These are phyloP conservation scores for Oenanthe melanoleuca DNA, from an alignment of 2,113 vertebrate genomes.

Conservation along the genomic window DNA sequence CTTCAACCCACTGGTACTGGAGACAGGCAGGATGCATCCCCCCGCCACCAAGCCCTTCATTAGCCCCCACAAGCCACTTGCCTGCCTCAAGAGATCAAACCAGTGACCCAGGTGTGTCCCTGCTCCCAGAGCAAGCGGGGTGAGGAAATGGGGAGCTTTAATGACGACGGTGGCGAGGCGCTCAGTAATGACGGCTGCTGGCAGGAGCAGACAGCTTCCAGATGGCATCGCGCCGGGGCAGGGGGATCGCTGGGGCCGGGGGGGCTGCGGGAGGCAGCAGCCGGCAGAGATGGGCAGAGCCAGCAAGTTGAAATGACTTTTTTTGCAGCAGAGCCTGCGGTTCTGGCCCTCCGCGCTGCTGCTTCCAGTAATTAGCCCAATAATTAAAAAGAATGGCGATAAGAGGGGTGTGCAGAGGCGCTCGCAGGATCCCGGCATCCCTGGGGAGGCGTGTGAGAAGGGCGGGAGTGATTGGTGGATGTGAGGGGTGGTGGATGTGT, in stretches of 20 bases:
- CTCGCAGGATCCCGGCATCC: background rate
- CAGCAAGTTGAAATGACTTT: background rate
- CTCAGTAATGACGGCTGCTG: slow-evolving; percentile 34
- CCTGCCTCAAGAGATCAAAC: slow-evolving; percentile 11
- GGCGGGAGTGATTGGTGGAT: background rate
- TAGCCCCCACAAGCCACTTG: background rate
- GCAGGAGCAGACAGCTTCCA: slow-evolving; percentile 70
- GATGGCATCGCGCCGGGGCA: slow-evolving; percentile 39
- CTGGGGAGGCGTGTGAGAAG: background rate
- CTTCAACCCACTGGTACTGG: background rate
- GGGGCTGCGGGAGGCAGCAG: background rate
- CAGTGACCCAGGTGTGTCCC: slow-evolving; percentile 31
- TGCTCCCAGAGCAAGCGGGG: background rate
- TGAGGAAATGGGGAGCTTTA: slow-evolving; percentile 18
- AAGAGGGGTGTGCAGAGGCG: background rate
- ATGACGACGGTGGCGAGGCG: background rate
- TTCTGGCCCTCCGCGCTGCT: background rate
- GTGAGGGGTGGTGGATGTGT: background rate
- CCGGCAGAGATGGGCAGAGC: background rate
- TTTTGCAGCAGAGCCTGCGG: background rate
- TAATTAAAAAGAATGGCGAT: slow-evolving; percentile 31
- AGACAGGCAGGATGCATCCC: background rate
- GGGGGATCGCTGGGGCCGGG: background rate
- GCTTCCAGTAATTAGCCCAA: slow-evolving; percentile 48
- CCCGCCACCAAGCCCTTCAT: background rate